These are phyloP conservation scores for Arctocebus calabarensis DNA, from an alignment of 2,797 vertebrate species.

Conservation along the genomic window DNA sequence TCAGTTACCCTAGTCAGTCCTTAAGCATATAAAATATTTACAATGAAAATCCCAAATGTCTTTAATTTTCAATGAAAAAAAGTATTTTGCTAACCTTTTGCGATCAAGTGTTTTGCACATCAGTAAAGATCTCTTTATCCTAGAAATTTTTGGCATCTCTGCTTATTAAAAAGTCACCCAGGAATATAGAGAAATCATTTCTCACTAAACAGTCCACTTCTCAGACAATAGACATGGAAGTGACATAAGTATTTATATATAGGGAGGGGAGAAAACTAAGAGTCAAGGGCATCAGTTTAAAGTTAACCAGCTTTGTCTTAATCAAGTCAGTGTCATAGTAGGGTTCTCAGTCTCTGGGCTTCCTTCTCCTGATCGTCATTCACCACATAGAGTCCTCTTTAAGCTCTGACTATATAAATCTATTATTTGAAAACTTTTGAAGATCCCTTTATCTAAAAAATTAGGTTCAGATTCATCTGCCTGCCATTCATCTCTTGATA, in stretches of 20 bases:
- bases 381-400: not conserved
- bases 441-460: not conserved
- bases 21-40: constrained; percentile 69
- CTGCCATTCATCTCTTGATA: not conserved
- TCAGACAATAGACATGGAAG: constrained; percentile 7
- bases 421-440: constrained; percentile 19
- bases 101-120: constrained; percentile 70
- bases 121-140: constrained; percentile 61
- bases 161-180: constrained; percentile 39
- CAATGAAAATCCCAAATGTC: constrained; percentile 70
- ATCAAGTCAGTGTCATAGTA: not conserved
- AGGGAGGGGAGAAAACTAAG: not conserved
- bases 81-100: constrained; percentile 51
- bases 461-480: not conserved
- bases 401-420: not conserved
- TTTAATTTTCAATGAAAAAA: constrained; percentile 73
- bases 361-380: not conserved
- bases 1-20: constrained; percentile 45
- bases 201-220: not conserved
- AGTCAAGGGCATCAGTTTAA: not conserved
- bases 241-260: not conserved
- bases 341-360: not conserved
- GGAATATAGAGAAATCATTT: constrained; percentile 27
- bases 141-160: constrained; percentile 54
- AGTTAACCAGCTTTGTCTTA: not conserved